Conservation (phyloP, 37 sponge, comb jelly and placozoan genomes). For the Spongilla lacustris region DNA sequence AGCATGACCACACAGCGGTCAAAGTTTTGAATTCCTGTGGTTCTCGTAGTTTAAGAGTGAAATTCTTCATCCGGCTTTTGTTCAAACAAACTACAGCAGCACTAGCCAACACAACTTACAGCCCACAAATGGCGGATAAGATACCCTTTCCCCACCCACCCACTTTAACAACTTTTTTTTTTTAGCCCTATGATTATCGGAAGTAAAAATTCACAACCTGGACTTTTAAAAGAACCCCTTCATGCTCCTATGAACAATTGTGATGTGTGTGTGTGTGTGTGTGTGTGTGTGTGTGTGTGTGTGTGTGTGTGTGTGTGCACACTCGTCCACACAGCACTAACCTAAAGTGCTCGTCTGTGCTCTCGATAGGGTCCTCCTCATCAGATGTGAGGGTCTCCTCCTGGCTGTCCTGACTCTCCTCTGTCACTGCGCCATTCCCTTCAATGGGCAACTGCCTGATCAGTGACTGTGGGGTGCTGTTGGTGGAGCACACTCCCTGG, state of each 20-base stretch:
- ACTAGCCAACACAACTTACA: background rate
- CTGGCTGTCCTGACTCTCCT: background rate
- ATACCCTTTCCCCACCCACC: background rate
- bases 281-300: too few relatives aligned
- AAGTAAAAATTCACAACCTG: too few relatives aligned
- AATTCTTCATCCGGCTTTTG: background rate
- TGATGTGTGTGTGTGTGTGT: too few relatives aligned
- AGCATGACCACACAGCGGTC: background rate
- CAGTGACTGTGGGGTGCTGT: background rate
- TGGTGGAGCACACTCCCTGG: background rate
- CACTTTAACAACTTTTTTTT: background rate
- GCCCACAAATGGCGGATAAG: background rate
- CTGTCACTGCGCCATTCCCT: background rate
- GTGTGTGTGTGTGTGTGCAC: background rate
- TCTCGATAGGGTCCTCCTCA: background rate
- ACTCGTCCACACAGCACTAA: background rate
- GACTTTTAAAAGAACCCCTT: too few relatives aligned
- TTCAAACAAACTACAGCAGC: background rate
- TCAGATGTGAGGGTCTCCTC: background rate
- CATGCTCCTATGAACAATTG: too few relatives aligned
- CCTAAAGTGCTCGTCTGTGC: background rate
- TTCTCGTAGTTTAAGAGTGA: background rate
- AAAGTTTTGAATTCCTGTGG: background rate
- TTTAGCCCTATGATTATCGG: too few relatives aligned
- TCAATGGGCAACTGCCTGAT: background rate